Conservation (phyloP, 2,113 vertebrate genomes). For the Platysteira castanea region DNA sequence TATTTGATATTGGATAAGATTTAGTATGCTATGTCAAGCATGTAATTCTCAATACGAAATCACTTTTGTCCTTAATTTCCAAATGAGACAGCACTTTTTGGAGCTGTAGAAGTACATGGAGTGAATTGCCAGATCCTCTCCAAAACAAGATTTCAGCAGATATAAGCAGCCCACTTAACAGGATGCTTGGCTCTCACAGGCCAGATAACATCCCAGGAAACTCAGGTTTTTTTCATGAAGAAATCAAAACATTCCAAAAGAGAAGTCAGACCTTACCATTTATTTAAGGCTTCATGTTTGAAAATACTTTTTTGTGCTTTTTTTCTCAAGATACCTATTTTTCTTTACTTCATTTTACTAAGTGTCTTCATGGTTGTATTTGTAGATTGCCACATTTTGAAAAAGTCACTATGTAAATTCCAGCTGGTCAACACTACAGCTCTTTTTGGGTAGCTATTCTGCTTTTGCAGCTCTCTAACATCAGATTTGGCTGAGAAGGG, state of each 20-base stretch:
- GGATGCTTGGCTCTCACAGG: neutral
- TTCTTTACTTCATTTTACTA: neutral
- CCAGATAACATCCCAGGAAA: neutral
- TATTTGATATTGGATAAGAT: neutral
- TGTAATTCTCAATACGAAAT: neutral
- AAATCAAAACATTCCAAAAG: neutral
- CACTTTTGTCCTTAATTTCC: neutral
- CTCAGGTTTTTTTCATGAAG: neutral
- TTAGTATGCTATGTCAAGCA: neutral
- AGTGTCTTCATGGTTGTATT: neutral
- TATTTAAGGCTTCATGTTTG: neutral
- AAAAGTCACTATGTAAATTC: neutral
- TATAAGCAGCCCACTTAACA: neutral
- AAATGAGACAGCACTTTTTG: neutral
- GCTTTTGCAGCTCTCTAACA: neutral
- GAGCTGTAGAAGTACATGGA: neutral
- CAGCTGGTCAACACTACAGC: fast-evolving
- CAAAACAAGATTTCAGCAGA: neutral
- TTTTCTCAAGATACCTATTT: neutral
- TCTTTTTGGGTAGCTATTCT: neutral
- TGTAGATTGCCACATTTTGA: neutral
- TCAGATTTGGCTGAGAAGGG: fast-evolving
- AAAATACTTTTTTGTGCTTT: neutral
- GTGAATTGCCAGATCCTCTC: neutral
- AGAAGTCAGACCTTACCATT: neutral